These are phyloP conservation scores for Rhorus exstirpatorius DNA, from an alignment of 2,888 invertebrate species.

Conservation along the genomic window DNA sequence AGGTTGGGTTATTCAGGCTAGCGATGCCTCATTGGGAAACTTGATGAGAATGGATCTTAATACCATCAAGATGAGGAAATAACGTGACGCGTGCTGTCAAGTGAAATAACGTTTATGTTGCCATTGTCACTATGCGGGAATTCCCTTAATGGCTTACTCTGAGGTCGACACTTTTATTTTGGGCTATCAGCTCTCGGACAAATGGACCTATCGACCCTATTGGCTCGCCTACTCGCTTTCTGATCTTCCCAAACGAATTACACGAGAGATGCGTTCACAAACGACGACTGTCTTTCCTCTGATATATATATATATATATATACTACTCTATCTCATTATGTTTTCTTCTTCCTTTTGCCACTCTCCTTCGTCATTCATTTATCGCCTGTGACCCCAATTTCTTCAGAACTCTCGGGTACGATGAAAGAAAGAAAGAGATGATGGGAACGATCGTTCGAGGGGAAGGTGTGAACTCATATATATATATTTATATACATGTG, in stretches of 20 bases:
- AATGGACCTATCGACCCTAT: slow-evolving; percentile 64
- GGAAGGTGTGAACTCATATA: slow-evolving; percentile 11
- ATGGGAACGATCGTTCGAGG: not conserved
- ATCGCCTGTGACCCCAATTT: slow-evolving; percentile 68
- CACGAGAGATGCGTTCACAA: slow-evolving; percentile 48
- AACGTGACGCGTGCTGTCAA: not conserved
- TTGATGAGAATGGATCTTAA: not conserved
- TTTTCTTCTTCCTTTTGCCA: slow-evolving; percentile 54
- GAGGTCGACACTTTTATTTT: not conserved
- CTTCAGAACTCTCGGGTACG: slow-evolving; percentile 26
- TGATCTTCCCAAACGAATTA: slow-evolving; percentile 48
- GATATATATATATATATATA: no score
- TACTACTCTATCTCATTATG: slow-evolving; percentile 66
- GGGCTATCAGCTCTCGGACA: slow-evolving; percentile 1
- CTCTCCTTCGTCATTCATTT: slow-evolving; percentile 58
- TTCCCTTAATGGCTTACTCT: not conserved
- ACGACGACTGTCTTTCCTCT: slow-evolving; percentile 63
- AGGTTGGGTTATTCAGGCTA: no score
- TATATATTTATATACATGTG: not conserved
- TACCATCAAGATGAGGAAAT: not conserved
- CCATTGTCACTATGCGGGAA: slow-evolving; percentile 1
- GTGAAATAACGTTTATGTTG: not conserved
- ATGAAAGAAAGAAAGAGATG: slow-evolving; percentile 13
- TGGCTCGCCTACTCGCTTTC: slow-evolving; percentile 60
- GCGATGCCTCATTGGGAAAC: not conserved